These are phyloP conservation scores for Argentina silus DNA, from an alignment of 2,797 vertebrate genomes.

Conservation along the genomic window DNA sequence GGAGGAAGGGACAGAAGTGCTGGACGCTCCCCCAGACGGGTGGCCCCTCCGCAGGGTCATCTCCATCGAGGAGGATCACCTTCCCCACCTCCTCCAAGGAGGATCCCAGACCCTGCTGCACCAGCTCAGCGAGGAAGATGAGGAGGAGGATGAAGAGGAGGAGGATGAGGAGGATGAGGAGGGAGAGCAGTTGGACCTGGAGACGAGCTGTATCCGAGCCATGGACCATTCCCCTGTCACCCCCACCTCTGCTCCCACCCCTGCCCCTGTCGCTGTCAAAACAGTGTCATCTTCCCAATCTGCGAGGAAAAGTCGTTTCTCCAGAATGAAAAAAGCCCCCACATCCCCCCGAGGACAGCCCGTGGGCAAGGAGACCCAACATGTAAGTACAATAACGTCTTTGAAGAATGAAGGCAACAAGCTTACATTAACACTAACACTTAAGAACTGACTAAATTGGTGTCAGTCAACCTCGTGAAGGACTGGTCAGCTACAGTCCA, in stretches of 20 bases:
- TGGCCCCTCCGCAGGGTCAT: constrained; percentile 85
- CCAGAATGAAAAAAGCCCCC: constrained; percentile 35
- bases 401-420: no score
- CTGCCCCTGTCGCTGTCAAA: background rate
- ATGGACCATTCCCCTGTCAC: background rate
- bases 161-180: constrained; percentile 26
- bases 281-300: constrained; percentile 2
- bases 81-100: constrained; percentile 85
- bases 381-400: constrained; percentile 36
- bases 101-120: constrained; percentile 71
- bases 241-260: background rate
- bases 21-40: constrained; percentile 61
- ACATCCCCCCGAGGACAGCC: constrained; percentile 78
- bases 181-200: constrained; percentile 42
- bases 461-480: no score
- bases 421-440: no score
- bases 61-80: constrained; percentile 93
- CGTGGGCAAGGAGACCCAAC: constrained; percentile 82
- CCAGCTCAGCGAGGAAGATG: constrained; percentile 79
- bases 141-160: constrained; percentile 30
- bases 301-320: constrained; percentile 36
- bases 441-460: no score
- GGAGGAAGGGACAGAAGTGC: constrained; percentile 35
- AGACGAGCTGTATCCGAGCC: constrained; percentile 30
- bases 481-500: no score